phyloP scores from a whole-genome alignment of 64 coral and sea anemone genomes.

The Catalaphyllia jardinei region DNA sequence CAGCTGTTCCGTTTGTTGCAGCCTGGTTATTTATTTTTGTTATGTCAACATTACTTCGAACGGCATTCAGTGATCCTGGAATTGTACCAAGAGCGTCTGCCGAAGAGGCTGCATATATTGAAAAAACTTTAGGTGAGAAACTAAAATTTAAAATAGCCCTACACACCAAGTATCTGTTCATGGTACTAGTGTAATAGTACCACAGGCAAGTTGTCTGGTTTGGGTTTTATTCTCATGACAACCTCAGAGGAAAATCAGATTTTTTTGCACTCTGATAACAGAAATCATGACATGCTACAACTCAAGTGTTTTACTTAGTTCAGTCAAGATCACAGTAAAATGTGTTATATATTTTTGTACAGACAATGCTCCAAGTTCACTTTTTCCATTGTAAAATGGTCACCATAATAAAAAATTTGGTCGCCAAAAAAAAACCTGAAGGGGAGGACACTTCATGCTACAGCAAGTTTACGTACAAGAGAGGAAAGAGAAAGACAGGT shows the following conservation, averaged over 20 bases:
- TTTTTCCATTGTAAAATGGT: no score
- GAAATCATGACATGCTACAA: no score
- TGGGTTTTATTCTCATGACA: neutral
- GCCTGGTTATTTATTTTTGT: constrained; percentile 97
- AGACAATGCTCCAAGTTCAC: no score
- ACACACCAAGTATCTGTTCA: no score
- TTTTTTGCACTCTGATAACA: neutral
- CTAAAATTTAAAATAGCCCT: neutral
- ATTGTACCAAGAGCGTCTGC: constrained; percentile 85
- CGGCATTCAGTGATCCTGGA: constrained; percentile 94
- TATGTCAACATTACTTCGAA: constrained; percentile 77
- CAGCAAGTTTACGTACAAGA: no score
- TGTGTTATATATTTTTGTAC: no score
- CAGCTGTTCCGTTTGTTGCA: constrained; percentile 81
- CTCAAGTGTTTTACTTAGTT: neutral
- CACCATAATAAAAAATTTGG: no score
- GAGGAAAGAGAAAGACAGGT: no score
- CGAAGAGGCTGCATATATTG: constrained; percentile 92
- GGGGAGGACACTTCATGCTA: no score
- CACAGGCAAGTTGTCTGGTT: no score
- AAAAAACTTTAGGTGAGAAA: constrained; percentile 82
- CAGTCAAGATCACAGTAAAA: neutral
- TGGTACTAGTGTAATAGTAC: no score
- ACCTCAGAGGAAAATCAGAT: neutral
- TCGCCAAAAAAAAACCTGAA: no score